Conservation (phyloP, 1,140 invertebrate species). For the Vanessa atalanta region DNA sequence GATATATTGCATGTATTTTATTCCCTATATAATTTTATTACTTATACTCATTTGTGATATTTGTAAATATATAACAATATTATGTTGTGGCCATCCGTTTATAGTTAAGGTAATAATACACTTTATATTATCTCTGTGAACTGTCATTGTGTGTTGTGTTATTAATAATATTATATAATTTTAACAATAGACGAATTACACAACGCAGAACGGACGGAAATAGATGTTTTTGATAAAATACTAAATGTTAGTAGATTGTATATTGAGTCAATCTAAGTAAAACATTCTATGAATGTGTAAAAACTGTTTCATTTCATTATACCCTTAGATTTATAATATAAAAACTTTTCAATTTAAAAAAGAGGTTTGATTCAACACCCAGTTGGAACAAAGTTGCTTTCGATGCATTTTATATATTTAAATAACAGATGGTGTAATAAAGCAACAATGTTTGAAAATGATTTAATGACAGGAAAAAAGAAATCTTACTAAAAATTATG, state of each 20-base stretch:
- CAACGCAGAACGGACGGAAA: constrained; percentile 45
- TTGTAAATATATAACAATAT: constrained; percentile 73
- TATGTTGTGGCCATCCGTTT: constrained; percentile 67
- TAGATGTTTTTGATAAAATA: constrained; percentile 44
- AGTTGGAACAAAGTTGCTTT: too few species aligned
- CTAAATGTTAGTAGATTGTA: constrained; percentile 67
- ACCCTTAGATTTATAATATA: background rate
- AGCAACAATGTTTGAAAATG: too few species aligned
- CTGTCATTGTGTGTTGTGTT: constrained; percentile 47
- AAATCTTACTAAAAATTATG: too few species aligned
- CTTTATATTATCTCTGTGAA: constrained; percentile 38
- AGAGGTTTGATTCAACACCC: too few species aligned
- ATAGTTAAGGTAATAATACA: constrained; percentile 47
- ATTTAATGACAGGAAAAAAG: too few species aligned
- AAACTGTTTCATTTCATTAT: constrained; percentile 31
- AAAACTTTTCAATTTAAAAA: too few species aligned
- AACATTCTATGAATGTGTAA: constrained; percentile 77
- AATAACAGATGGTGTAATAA: too few species aligned
- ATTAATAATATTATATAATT: background rate
- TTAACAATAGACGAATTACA: background rate
- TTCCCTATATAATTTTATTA: constrained; percentile 33
- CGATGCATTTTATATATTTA: too few species aligned
- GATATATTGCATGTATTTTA: constrained; percentile 9
- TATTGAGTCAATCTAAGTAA: constrained; percentile 69
- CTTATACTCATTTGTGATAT: constrained; percentile 70